Evolutionary conservation across 2,888 invertebrate species (phyloP).

Genomic region (Heliconius ethilla): DNA sequence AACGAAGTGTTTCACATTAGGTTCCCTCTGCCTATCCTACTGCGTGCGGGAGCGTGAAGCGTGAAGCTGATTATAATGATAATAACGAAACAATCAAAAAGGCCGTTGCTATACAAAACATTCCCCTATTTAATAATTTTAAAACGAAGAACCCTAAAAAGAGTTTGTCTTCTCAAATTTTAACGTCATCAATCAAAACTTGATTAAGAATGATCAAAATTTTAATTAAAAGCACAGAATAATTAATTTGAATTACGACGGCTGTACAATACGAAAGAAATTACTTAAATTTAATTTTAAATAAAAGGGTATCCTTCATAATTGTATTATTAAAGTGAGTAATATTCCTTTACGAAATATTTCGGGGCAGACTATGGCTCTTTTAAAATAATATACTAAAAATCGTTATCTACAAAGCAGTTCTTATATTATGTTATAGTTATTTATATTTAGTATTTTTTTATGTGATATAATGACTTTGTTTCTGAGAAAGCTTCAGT

Average conservation of each 20-base stretch:
- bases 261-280: constrained; percentile 9
- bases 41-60: too few species aligned
- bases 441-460: background rate
- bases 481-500: background rate
- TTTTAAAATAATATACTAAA: too few species aligned
- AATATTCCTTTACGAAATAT: constrained; percentile 1
- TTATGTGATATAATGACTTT: background rate
- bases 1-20: too few species aligned
- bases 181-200: constrained; percentile 23
- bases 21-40: too few species aligned
- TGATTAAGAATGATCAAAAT: constrained; percentile 23
- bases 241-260: constrained; percentile 20
- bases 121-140: background rate
- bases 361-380: too few species aligned
- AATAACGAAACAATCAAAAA: too few species aligned
- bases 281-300: constrained; percentile 13
- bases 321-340: constrained; percentile 2
- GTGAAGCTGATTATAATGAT: too few species aligned
- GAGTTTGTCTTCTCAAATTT: constrained; percentile 16
- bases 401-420: too few species aligned
- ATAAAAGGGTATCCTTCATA: constrained; percentile 11
- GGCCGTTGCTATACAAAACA: too few species aligned
- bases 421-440: background rate
- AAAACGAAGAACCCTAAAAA: constrained; percentile 10
- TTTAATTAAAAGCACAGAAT: constrained; percentile 26